Conservation (phyloP, 2,113 vertebrate species). For the Dicaeum eximium region DNA sequence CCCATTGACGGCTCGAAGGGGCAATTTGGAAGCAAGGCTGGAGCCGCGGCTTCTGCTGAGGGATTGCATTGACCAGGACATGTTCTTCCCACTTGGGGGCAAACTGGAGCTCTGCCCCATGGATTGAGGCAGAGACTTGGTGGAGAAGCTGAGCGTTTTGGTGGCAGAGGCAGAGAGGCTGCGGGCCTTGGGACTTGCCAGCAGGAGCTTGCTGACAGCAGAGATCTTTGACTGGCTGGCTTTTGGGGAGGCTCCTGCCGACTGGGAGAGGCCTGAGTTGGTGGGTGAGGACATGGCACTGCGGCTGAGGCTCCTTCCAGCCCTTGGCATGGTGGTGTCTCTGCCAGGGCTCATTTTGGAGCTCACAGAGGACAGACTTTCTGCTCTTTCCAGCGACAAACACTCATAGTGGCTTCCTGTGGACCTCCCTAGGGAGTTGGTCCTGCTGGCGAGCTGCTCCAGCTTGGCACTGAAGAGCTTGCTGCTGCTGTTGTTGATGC, state of each 20-base stretch:
- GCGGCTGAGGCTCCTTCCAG: conserved; percentile 83
- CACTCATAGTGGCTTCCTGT: conserved; percentile 87
- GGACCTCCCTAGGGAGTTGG: conserved; percentile 87
- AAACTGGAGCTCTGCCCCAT: conserved; percentile 86
- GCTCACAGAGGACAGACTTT: conserved; percentile 83
- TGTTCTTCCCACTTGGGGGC: conserved; percentile 84
- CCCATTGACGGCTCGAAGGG: conserved; percentile 89
- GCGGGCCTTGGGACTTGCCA: conserved; percentile 89
- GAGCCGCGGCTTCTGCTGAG: conserved; percentile 86
- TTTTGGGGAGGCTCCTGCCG: conserved; percentile 82
- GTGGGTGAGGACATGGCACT: conserved; percentile 78
- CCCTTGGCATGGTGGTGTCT: conserved; percentile 89
- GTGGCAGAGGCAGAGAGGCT: conserved; percentile 90
- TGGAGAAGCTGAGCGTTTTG: conserved; percentile 94
- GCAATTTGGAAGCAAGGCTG: conserved; percentile 85
- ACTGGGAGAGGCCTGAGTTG: conserved; percentile 59
- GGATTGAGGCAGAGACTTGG: conserved; percentile 90
- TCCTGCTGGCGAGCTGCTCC: conserved; percentile 89
- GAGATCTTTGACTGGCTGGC: conserved; percentile 88
- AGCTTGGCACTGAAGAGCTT: conserved; percentile 92
- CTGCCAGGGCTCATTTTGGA: conserved; percentile 76
- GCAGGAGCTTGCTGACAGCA: conserved; percentile 92
- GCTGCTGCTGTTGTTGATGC: conserved; percentile 84
- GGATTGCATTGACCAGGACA: conserved; percentile 96
- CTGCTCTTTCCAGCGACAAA: conserved; percentile 89